A percentile compares a stretch with the other conserved stretches of the same genome.
These are phyloP conservation scores for Eulemur rufifrons DNA, from an alignment of 2,113 vertebrate species.

Conservation along the genomic window DNA sequence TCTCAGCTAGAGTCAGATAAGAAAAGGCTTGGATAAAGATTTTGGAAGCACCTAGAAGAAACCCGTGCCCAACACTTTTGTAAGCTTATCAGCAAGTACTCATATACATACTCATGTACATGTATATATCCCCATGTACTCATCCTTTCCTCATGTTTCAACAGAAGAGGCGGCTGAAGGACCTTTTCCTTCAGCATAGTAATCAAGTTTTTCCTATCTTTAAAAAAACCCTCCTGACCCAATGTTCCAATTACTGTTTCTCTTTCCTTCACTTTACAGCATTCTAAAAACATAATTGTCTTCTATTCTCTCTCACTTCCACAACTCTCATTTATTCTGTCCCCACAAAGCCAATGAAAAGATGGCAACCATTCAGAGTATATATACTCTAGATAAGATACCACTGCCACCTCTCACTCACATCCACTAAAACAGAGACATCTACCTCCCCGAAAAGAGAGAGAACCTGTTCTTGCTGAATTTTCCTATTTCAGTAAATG, in stretches of 20 bases:
- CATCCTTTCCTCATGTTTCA: neutral
- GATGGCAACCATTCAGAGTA: neutral
- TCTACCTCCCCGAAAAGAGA: neutral
- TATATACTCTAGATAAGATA: neutral
- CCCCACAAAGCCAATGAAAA: conserved; percentile 28
- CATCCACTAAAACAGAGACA: neutral
- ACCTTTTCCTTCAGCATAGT: neutral
- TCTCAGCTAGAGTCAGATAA: neutral
- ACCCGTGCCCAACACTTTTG: neutral
- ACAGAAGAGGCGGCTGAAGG: neutral
- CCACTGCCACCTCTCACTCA: neutral
- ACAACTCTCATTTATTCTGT: neutral
- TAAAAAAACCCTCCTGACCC: neutral
- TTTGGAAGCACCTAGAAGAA: conserved; percentile 3
- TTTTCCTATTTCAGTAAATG: neutral
- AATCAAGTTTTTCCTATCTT: neutral
- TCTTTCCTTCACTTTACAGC: neutral
- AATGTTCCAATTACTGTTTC: neutral
- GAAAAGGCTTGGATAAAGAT: neutral
- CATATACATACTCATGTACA: neutral
- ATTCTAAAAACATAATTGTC: neutral
- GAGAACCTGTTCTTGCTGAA: neutral
- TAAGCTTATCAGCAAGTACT: neutral
- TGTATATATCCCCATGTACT: neutral
- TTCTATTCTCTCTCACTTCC: neutral